Base-by-base conservation (phyloP, 2,113 vertebrate species). In the Nothocercus julius region DNA sequence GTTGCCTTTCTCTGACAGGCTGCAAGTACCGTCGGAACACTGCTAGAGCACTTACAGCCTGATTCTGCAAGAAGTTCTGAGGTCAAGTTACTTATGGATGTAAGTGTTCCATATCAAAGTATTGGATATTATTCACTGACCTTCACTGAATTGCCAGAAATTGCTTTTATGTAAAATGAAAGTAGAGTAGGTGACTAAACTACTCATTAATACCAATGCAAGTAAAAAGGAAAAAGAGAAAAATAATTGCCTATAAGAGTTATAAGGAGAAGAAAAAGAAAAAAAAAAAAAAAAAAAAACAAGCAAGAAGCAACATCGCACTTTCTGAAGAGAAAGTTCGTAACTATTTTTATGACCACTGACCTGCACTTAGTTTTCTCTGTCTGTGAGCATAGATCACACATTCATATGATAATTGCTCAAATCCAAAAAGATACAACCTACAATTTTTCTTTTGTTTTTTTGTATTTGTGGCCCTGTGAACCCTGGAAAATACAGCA, bases 331-430 rank as follows among this genome's bases (percentile, higher is more conserved):
- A 81, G 28, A 85, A 92, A 88, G 64, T 70, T 88, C 20, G 20
- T 73, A 72, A 82, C 77, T 92, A 28, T 79, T 93, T 93, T 82
- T 83, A 85, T 84, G 76, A 81, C 80, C 85, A 83, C 6, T 22
- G 75, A 83, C 76, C 61, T 80, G 47, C 64, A 44, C 64, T 90
- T 85, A 72, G 90, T 58, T 62, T 79, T 92, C 61, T 81, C 75
- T 54, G 73, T 88, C 88, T 63, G 11, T 18, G 24, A 61, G 70
- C 56, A 90, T 76, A 72, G 85, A 78, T 95, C 92, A 88, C 62
- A 84, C 53, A 90, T 84, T 96, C 93, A 88, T 95, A 95, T 91
- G 82, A 83, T 92, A 96, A 86, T 92, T 90, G 69, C 73, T 82
- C 69, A 86, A 96, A 95, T 85, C 64, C 64, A 88, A 85, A 90